Percentiles rank a stretch among this genome's conserved stretches.
Evolutionary conservation across 2,113 vertebrate species (phyloP).

Genomic region (Girardinichthys multiradiatus): DNA sequence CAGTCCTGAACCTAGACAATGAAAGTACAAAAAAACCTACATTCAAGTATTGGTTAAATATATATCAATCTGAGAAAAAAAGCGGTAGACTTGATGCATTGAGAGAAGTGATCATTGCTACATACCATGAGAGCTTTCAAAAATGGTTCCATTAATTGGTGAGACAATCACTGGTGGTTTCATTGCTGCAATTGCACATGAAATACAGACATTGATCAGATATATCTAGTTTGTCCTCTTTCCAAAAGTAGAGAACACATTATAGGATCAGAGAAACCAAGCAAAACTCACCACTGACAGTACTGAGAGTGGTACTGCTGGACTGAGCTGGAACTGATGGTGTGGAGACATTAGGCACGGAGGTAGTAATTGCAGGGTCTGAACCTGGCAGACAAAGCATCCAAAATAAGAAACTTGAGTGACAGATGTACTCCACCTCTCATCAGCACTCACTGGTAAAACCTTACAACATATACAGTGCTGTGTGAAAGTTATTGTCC

Average conservation of each 20-base stretch:
- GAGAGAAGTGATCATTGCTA: too few species aligned
- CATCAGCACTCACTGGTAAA: too few species aligned
- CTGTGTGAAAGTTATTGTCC: too few species aligned
- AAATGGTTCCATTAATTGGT: slow-evolving; percentile 66
- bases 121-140: slow-evolving; percentile 69
- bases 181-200: slow-evolving; percentile 5
- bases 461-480: too few species aligned
- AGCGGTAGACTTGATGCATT: background rate
- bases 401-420: background rate
- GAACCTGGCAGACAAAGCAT: background rate
- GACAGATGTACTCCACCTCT: background rate
- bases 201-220: background rate
- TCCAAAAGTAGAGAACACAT: background rate
- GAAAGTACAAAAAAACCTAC: background rate
- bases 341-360: background rate
- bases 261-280: background rate
- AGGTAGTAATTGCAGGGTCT: slow-evolving; percentile 1
- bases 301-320: slow-evolving; percentile 16
- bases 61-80: background rate
- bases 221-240: background rate
- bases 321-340: slow-evolving; percentile 8
- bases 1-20: slow-evolving; percentile 67
- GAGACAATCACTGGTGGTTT: slow-evolving; percentile 63
- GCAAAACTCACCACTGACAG: slow-evolving; percentile 28
- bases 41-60: background rate